Conservation (phyloP, 2,113 vertebrate species). For the Elgaria multicarinata region DNA sequence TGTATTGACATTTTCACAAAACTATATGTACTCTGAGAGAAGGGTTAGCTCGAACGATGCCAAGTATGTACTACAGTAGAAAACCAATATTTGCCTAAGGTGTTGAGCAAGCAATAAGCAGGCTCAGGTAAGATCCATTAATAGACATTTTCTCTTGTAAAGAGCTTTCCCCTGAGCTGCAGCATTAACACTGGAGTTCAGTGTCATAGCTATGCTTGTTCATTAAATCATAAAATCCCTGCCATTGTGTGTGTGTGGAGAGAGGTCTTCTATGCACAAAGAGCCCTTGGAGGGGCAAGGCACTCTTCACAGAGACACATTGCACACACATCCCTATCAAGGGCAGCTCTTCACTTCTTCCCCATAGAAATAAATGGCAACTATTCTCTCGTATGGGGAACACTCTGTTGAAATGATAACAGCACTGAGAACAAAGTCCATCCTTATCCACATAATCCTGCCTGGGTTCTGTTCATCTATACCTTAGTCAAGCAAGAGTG, state of each 20-base stretch:
- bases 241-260: neutral
- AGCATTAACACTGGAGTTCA: neutral
- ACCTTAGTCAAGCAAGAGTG: neutral
- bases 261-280: neutral
- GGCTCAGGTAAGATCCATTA: slow-evolving; percentile 5
- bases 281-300: no score
- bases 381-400: neutral
- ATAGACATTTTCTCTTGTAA: neutral
- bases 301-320: no score
- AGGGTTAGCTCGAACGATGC: slow-evolving; percentile 27
- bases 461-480: neutral
- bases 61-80: slow-evolving; percentile 42
- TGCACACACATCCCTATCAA: neutral
- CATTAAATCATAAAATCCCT: neutral
- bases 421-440: neutral
- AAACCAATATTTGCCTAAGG: slow-evolving; percentile 54
- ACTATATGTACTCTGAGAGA: neutral
- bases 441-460: neutral
- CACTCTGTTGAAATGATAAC: no score
- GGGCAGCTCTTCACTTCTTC: neutral
- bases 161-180: neutral
- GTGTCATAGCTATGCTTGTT: neutral
- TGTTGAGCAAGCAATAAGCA: slow-evolving; percentile 13
- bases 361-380: neutral
- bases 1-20: slow-evolving; percentile 14